Conservation (phyloP, 2,888 invertebrate genomes). For the Coelopa pilipes region DNA sequence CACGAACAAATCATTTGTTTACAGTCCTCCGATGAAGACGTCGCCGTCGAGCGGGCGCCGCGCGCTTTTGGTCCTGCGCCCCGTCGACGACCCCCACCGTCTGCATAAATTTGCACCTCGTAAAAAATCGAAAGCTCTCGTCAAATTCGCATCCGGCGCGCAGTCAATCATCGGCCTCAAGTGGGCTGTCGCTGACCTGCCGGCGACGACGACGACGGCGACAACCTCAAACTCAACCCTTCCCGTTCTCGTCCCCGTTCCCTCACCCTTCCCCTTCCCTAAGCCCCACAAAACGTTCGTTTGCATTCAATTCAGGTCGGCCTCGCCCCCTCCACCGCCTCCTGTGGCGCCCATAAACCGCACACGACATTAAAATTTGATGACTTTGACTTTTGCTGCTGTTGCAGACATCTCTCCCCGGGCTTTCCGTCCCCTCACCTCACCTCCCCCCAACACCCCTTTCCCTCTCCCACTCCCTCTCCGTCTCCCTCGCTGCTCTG, state of each 20-base stretch:
- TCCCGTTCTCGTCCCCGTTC: background rate
- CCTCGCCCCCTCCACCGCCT: background rate
- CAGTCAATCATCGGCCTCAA: conserved; percentile 37
- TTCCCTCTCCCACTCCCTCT: no score
- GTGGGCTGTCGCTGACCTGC: background rate
- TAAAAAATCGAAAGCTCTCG: conserved; percentile 62
- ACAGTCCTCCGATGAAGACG: background rate
- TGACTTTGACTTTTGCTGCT: conserved; percentile 30
- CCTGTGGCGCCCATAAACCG: background rate
- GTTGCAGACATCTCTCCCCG: background rate
- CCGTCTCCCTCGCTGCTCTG: no score
- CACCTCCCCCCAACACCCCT: no score
- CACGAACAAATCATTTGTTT: background rate
- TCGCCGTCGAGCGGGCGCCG: background rate
- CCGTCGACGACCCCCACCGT: conserved; percentile 49
- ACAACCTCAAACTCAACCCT: background rate
- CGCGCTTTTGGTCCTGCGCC: background rate
- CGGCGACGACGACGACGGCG: background rate
- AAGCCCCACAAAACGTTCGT: no score
- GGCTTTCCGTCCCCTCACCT: no score
- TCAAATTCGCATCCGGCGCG: conserved; percentile 53
- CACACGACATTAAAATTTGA: conserved; percentile 36
- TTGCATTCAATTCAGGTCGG: conserved; percentile 5
- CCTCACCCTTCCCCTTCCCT: no score
- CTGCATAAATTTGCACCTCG: conserved; percentile 63